Evolutionary conservation across 2,888 invertebrate species (phyloP).

Genomic region (Stomorhina lunata): DNA sequence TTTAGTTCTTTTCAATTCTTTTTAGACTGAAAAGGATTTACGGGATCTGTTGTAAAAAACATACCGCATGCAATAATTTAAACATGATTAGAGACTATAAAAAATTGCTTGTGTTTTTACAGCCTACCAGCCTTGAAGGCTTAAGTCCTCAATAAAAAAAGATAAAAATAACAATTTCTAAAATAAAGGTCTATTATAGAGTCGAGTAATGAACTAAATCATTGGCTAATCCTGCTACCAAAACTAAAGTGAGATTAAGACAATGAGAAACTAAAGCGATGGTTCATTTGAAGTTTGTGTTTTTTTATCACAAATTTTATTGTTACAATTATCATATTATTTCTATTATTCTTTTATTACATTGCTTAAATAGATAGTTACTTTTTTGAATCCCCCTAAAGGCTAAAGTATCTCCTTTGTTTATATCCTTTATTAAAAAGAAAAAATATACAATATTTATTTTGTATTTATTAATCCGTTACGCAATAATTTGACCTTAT

Average conservation of each 20-base stretch:
- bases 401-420: background rate
- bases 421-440: slow-evolving; percentile 7
- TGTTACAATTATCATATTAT: slow-evolving; percentile 44
- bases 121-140: slow-evolving; percentile 76
- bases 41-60: slow-evolving; percentile 63
- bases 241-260: slow-evolving; percentile 68
- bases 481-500: slow-evolving; percentile 34
- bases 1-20: slow-evolving; percentile 47
- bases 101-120: slow-evolving; percentile 77
- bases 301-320: slow-evolving; percentile 47
- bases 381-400: slow-evolving; percentile 18
- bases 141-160: slow-evolving; percentile 68
- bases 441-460: slow-evolving; percentile 35
- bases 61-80: slow-evolving; percentile 76
- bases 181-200: too few relatives aligned
- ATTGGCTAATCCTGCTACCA: slow-evolving; percentile 70
- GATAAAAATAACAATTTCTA: slow-evolving; percentile 54
- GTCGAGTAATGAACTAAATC: slow-evolving; percentile 67
- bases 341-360: slow-evolving; percentile 1
- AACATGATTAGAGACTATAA: slow-evolving; percentile 77
- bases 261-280: slow-evolving; percentile 39
- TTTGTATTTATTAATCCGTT: slow-evolving; percentile 9
- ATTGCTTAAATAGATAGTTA: background rate
- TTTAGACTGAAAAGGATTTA: slow-evolving; percentile 56
- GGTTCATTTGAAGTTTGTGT: slow-evolving; percentile 41